Evolutionary conservation across 1,140 invertebrate genomes (phyloP), one percentile per base, ranked within the genome.

Genomic region (Eriocheir sinensis): DNA sequence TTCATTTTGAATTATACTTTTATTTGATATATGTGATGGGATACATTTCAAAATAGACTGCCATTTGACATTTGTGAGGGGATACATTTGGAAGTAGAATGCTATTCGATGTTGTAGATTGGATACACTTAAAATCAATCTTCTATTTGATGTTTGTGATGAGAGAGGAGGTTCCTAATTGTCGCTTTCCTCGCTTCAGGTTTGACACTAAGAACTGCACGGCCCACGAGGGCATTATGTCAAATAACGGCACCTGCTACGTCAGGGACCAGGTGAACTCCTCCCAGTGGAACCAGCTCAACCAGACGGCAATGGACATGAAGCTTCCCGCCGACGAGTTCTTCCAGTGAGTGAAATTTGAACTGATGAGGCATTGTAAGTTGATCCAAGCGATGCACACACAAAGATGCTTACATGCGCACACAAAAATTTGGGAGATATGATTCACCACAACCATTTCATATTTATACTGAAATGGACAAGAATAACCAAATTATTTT

Each of bases 241-340:
- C 96, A n/a, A 60, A 86, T 3, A 96, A 96, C 80, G 96, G 96
- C 21, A 96, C 96, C 2, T 97, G 97, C 93, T 92, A 96, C 38
- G 94, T 95, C 34, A 34, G 96, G 34, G 86, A 97, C 86, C 97
- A 98, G 96, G 97, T 97, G 96, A 97, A 97, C 27, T 97, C 98
- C 95, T 93, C 92, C 30, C 89, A 95, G 3, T 96, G 96, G 96
- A 96, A 95, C 97, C 97, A 95, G 96, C 96, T 95, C 96, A 97
- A 93, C 96, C 96, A 72, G 98, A 98, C 96, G 97, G 97, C 94
- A 96, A 97, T 97, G 96, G 97, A 95, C 8, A 96, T 95, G 81
- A 96, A 97, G 95, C 98, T 98, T 81, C 98, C 98, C 0, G 98
- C 98, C 86, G 98, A 98, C 96, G 98, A 98, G 96, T 98, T 98